phyloP scores from a whole-genome alignment of 1,140 invertebrate genomes.

The Drosophila yakuba region DNA sequence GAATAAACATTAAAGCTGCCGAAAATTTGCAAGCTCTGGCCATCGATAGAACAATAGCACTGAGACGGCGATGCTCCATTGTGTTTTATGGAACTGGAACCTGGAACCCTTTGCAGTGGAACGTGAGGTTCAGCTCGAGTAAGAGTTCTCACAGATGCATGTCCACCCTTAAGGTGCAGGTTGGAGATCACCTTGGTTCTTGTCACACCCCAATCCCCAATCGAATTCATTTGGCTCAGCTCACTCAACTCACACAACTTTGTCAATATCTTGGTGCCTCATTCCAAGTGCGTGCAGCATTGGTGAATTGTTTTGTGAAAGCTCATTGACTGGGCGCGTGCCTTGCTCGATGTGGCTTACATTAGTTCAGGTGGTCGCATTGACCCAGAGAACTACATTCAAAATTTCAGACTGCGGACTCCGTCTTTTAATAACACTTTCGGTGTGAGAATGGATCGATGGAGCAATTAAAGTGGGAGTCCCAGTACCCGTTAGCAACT shows the following conservation, averaged over 20 bases:
- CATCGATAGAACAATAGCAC: constrained; percentile 70
- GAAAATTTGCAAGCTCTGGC: constrained; percentile 63
- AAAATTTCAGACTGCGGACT: neutral
- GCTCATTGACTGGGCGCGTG: constrained; percentile 50
- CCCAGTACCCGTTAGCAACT: constrained; percentile 34
- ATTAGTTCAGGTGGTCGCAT: constrained; percentile 78
- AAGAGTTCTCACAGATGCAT: constrained; percentile 58
- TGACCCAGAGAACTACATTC: constrained; percentile 80
- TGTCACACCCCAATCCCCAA: constrained; percentile 59
- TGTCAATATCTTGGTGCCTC: neutral
- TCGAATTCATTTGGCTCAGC: constrained; percentile 54
- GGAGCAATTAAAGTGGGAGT: constrained; percentile 63
- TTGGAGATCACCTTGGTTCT: constrained; percentile 19
- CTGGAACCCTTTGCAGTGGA: constrained; percentile 23
- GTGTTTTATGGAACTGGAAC: constrained; percentile 75
- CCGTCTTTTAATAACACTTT: constrained; percentile 41
- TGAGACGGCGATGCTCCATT: constrained; percentile 67
- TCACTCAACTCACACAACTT: constrained; percentile 1
- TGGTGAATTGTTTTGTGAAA: constrained; percentile 64
- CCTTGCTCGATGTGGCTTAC: constrained; percentile 45
- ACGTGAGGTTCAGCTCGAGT: constrained; percentile 72
- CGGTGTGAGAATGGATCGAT: constrained; percentile 28
- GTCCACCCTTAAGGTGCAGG: constrained; percentile 26
- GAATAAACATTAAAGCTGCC: constrained; percentile 81
- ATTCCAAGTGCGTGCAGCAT: constrained; percentile 42